Evolutionary conservation across 2,888 invertebrate genomes (phyloP), one percentile per base, ranked within the genome.

Genomic region (Dynastes grantii): DNA sequence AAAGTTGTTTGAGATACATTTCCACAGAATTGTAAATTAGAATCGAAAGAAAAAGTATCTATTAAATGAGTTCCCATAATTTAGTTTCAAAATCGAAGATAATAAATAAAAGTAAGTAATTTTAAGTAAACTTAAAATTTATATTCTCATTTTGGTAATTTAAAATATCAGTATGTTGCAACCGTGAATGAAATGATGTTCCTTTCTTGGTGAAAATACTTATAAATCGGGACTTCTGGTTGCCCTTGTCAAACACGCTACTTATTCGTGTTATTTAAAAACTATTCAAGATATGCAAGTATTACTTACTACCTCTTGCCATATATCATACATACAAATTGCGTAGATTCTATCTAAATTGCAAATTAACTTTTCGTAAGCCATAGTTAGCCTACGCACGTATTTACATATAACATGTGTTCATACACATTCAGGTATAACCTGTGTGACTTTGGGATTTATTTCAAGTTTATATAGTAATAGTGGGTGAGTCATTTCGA

Each of bases 301-400:
- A 51, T 63, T 63, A 27, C 27, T 68, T 68, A 68, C 29, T 53
- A 51, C 68, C 68, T 29, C 29, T 68, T 27, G 22, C 51, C 68
- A 68, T 68, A 51, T 68, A 53, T 45, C 45, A 70, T 55, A 55
- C 55, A 32, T 6, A 73, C 73, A 58, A 58, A 53, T 58, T 73
- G 58, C 22, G 37, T 22, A 73, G 55, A 73, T 58, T 11, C 16
- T 73, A 73, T 58, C 55, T 73, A 58, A 73, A 73, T 68, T 51
- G 51, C 68, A 68, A 68, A 68, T 68, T 13, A 68, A 68, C 51
- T 68, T 51, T 63, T 63, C 63, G 63, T 63, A 63, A 63, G 63
- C 1, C 27, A 32, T 63, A 63, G 27, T 13, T 32, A 63, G 8
- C 63, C 63, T 63, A 63, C 63, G 63, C 63, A 29, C 63, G 13